Evolutionary conservation across 2,888 invertebrate species (phyloP).

Genomic region (Acanthoscelides obtectus): DNA sequence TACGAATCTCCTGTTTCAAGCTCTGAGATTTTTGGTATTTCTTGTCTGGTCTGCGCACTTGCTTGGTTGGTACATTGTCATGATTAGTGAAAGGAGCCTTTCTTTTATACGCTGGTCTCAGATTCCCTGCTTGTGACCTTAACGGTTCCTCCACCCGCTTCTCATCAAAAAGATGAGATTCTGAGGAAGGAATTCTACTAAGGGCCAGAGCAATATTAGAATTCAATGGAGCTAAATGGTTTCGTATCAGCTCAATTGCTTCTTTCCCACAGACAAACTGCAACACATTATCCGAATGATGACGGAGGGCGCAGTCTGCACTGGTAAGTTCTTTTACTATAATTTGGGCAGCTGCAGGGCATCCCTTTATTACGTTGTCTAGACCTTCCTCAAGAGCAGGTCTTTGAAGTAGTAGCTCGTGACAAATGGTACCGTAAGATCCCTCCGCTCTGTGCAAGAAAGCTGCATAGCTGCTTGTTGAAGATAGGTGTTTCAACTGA

Average conservation of each 20-base stretch:
- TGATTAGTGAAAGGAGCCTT: neutral
- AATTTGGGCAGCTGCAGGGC: neutral
- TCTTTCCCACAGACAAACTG: neutral
- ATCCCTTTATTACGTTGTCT: neutral
- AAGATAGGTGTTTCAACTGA: neutral
- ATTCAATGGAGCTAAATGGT: neutral
- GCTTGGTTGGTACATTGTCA: neutral
- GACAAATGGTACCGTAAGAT: conserved; percentile 6
- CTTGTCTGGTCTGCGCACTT: no score
- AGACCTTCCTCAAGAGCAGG: neutral
- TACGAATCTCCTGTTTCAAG: no score
- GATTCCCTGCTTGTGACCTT: neutral
- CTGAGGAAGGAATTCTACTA: neutral
- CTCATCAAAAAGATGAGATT: neutral
- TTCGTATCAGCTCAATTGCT: neutral
- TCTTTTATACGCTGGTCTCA: neutral
- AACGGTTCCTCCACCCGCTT: neutral
- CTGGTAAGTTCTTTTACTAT: neutral
- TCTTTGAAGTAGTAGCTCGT: conserved; percentile 5
- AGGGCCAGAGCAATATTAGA: neutral
- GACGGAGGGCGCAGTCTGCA: neutral
- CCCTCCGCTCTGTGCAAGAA: neutral
- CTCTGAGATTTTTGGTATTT: no score
- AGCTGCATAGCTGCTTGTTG: neutral
- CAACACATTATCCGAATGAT: neutral